Base-by-base conservation (phyloP, 2,797 vertebrate species). In the Chloroceryle inda region DNA sequence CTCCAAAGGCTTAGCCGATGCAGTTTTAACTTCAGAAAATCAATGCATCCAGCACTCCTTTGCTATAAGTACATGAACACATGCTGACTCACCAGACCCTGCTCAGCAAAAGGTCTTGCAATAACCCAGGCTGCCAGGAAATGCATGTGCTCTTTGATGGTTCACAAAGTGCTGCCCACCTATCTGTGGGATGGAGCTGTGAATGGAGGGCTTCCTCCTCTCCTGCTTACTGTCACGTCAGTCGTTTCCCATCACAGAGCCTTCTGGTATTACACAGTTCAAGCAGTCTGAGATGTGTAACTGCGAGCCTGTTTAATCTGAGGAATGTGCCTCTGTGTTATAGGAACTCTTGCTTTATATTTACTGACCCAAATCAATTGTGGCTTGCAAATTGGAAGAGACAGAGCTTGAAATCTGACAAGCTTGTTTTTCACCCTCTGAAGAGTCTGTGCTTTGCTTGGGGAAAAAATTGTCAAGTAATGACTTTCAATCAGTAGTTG, bases 291-390 rank as follows among this genome's bases (percentile, higher is more conserved):
- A 94, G 91, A 90, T 88, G 87, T 69, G 44, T 76, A 78, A 91
- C 78, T 3, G 0, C 1, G 5, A 89, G 55, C 31, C 59, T 4
- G 2, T 92, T 78, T 89, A 79, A 84, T 88, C 47, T 31, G 55
- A 93, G 88, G 63, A 88, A 81, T n/a, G 52, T 69, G 89, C 33
- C 55, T 56, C 15, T 86, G 73, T 35, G 31, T 71, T 92, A 38
- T 9, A 90, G 88, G 55, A 86, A 90, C 38, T 81, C 94, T 49
- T 63, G 24, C 49, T 47, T 86, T 67, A 52, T 4, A 1, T 94
- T 86, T 91, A 56, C 58, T 92, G 85, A 90, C 92, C 88, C 88
- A 90, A 50, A 94, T 82, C 88, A 92, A 52, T 92, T 76, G 89
- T 64, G 66, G 33, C 29, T 94, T 84, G 59, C 77, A 92, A 76